Conservation (phyloP, 1,140 invertebrate species). For the Sarcophaga peregrina region DNA sequence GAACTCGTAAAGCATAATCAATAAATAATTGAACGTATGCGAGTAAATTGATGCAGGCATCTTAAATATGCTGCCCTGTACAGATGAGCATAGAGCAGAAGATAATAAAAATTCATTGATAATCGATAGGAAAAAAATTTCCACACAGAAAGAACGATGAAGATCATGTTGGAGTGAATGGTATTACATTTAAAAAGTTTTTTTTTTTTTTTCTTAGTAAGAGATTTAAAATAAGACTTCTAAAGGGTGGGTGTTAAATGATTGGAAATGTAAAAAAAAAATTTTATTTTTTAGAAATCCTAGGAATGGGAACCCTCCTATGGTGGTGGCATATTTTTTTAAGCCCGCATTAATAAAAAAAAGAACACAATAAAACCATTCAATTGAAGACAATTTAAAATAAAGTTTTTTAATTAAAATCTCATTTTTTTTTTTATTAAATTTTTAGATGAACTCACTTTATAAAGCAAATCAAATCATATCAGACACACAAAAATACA, state of each 20-base stretch:
- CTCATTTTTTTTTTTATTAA: too few relatives aligned
- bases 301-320: background rate
- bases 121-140: background rate
- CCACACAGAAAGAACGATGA: background rate
- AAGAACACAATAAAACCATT: background rate
- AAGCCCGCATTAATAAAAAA: background rate
- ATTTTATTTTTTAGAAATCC: background rate
- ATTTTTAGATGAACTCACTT: too few relatives aligned
- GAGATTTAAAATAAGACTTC: background rate
- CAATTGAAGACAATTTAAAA: too few relatives aligned
- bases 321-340: background rate
- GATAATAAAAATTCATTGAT: background rate
- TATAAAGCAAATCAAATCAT: too few relatives aligned
- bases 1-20: background rate
- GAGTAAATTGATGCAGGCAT: conserved; percentile 4
- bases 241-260: conserved; percentile 7
- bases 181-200: background rate
- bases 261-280: background rate
- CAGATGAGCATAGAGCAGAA: background rate
- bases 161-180: background rate
- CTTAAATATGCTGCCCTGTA: background rate
- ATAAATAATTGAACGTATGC: conserved; percentile 27
- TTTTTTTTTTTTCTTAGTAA: too few relatives aligned
- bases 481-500: too few relatives aligned
- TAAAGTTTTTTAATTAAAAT: too few relatives aligned